Conservation (phyloP, 2,888 invertebrate genomes). For the Artemia sinica region DNA sequence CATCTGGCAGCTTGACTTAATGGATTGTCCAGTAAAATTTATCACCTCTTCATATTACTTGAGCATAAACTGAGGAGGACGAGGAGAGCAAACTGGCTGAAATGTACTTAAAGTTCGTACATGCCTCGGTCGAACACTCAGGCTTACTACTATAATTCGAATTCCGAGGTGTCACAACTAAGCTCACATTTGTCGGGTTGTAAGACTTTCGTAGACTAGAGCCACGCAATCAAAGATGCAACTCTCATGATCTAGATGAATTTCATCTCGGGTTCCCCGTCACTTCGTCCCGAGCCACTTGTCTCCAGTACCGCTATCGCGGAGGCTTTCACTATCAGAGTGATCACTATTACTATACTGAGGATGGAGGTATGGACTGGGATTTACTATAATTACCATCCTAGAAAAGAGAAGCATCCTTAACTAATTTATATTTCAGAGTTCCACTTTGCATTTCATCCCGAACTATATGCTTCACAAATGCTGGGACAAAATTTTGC, state of each 20-base stretch:
- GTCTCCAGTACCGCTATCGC: constrained; percentile 63
- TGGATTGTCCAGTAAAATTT: constrained; percentile 7
- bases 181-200: constrained; percentile 6
- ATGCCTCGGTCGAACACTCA: constrained; percentile 1
- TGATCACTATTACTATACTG: constrained; percentile 9
- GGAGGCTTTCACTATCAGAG: constrained; percentile 42
- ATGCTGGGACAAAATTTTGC: too few species aligned
- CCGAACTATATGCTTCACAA: too few species aligned
- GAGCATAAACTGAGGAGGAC: not conserved
- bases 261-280: constrained; percentile 1
- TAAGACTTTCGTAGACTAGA: not conserved
- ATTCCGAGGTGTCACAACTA: constrained; percentile 8
- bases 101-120: constrained; percentile 2
- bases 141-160: not conserved
- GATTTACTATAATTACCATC: not conserved
- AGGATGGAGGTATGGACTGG: constrained; percentile 4
- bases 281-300: constrained; percentile 37
- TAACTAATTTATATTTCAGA: too few species aligned
- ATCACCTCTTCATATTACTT: not conserved
- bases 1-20: not conserved
- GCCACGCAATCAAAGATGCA: not conserved
- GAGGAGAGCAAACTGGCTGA: constrained; percentile 13
- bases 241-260: constrained; percentile 6
- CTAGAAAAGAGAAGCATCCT: not conserved
- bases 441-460: too few species aligned